phyloP scores from a whole-genome alignment of 2,113 vertebrate genomes.

The Corythoichthys intestinalis region DNA sequence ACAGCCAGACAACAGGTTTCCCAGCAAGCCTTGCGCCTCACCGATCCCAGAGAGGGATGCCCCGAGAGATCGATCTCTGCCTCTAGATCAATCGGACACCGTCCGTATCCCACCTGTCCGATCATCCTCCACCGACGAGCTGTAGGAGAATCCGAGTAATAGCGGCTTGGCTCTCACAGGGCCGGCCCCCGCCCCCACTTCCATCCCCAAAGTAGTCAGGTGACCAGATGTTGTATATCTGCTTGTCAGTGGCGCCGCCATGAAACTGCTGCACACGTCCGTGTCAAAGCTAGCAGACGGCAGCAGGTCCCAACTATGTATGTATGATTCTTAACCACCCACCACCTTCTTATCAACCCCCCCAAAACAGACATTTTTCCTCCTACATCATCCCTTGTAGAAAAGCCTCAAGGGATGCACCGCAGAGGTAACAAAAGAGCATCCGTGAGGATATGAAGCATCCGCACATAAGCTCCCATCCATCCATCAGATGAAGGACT shows the following conservation, averaged over 20 bases:
- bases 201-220: conserved; percentile 66
- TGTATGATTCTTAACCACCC: background rate
- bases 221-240: conserved; percentile 74
- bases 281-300: conserved; percentile 40
- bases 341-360: no score
- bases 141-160: conserved; percentile 47
- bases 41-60: conserved; percentile 39
- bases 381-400: conserved; percentile 24
- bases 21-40: conserved; percentile 46
- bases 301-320: conserved; percentile 15
- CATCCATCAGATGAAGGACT: conserved; percentile 44
- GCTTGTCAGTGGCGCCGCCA: conserved; percentile 62
- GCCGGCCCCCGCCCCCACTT: conserved; percentile 57
- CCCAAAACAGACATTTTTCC: conserved; percentile 9
- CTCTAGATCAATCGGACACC: conserved; percentile 4
- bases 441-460: conserved; percentile 49
- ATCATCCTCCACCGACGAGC: conserved; percentile 30
- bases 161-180: conserved; percentile 54
- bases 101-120: conserved; percentile 16
- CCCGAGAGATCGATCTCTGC: conserved; percentile 17
- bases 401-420: conserved; percentile 26
- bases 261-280: conserved; percentile 57
- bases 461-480: conserved; percentile 40
- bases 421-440: conserved; percentile 62
- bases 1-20: conserved; percentile 60